Base-by-base conservation (phyloP, 2,888 invertebrate species). In the Drosophila mercatorum region DNA sequence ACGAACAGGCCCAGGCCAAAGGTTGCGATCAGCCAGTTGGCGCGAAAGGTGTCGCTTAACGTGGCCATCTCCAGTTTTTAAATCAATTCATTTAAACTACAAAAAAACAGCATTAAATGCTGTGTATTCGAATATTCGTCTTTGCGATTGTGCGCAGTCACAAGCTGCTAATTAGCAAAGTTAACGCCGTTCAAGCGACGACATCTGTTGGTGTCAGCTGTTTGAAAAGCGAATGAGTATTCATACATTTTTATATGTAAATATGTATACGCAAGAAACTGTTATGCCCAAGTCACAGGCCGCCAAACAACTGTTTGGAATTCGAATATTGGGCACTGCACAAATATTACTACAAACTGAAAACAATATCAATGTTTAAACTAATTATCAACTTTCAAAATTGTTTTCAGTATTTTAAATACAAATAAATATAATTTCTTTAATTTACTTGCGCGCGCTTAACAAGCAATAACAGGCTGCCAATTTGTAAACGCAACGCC, bases 1-100 rank as follows among this genome's bases (percentile, higher is more conserved):
- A 94, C 91, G 90, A 96, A 95, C 51, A 96, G 93, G 60, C 95
- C 89, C 43, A 95, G 91, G 59, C 96, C 97, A 72, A 97, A 94
- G 26, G 95, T 90, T 55, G 96, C 95, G 43, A 96, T 95, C 5
- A 96, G 90, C 96, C 96, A 97, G 71, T 91, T 88, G 43, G 88
- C 81, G 31, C 92, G 90, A 70, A 92, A 91, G 41, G 91, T 90
- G 59, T 92, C 92, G 31, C 67, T 55, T 31, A 92, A 59, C 41
- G 90, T 87, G 71, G 81, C 82, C 87, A 87, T 87, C 11, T 36
- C 22, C 26, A 43, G 12, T 59, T 10, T 6, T 7, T 49, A 26
- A 34, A n/a, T 57, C 43, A 63, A 14, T 43, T 49, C 55, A 55
- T 76, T 65, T 68, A 61, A 44, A 64, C 28, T 66, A 11, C 1